Evolutionary conservation across 2,888 invertebrate genomes (phyloP).

Genomic region (Watsonalla cultraria): DNA sequence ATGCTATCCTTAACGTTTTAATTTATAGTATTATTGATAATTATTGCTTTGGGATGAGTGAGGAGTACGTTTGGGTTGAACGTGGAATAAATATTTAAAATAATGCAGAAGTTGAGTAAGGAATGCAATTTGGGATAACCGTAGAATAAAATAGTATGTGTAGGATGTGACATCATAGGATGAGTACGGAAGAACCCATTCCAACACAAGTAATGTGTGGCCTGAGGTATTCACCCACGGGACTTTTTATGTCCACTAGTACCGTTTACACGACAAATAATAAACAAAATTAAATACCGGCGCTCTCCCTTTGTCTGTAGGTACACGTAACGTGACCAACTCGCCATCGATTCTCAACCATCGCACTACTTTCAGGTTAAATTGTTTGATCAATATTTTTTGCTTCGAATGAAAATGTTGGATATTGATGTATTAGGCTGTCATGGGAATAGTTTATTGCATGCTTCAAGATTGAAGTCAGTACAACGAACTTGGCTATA

Average conservation of each 20-base stretch:
- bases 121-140: too few species aligned
- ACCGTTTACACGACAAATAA: slow-evolving; percentile 33
- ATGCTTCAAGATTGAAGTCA: neutral
- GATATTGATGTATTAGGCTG: neutral
- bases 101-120: too few species aligned
- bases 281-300: slow-evolving; percentile 33
- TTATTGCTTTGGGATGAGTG: too few species aligned
- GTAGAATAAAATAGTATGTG: too few species aligned
- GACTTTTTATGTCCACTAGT: slow-evolving; percentile 28
- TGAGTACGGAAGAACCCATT: slow-evolving; percentile 8
- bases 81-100: too few species aligned
- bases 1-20: too few species aligned
- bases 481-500: neutral
- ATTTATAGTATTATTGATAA: too few species aligned
- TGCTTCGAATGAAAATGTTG: neutral
- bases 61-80: too few species aligned
- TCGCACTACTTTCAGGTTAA: neutral
- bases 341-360: neutral
- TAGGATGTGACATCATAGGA: too few species aligned
- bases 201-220: slow-evolving; percentile 37
- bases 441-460: neutral
- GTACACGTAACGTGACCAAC: too few species aligned
- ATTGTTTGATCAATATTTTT: neutral
- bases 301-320: neutral
- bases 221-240: slow-evolving; percentile 34